phyloP scores from a whole-genome alignment of 2,888 invertebrate species.

The Tricholauxania praeusta region DNA sequence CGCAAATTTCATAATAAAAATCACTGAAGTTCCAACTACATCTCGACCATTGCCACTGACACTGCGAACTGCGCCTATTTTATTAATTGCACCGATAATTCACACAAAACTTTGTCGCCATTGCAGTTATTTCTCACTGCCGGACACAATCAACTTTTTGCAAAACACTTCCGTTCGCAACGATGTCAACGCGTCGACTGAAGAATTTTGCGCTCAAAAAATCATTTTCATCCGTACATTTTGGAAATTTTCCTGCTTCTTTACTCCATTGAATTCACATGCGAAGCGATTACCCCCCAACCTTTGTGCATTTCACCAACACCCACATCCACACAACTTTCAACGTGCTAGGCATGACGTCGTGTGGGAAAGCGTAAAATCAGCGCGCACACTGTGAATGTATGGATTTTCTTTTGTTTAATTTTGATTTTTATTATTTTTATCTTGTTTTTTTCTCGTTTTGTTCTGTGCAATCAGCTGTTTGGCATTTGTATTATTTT shows the following conservation, averaged over 20 bases:
- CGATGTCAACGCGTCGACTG: constrained; percentile 61
- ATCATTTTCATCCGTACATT: constrained; percentile 26
- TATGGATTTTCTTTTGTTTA: background rate
- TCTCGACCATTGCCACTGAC: no score
- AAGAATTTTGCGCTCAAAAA: constrained; percentile 41
- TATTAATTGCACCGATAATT: background rate
- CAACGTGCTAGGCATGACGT: constrained; percentile 9
- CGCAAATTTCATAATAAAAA: no score
- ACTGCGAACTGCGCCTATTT: no score
- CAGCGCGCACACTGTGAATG: background rate
- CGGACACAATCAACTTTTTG: background rate
- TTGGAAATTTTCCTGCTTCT: background rate
- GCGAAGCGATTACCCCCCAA: constrained; percentile 39
- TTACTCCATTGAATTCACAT: constrained; percentile 25
- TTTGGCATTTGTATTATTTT: constrained; percentile 2
- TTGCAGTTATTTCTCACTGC: constrained; percentile 6
- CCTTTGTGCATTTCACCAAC: background rate
- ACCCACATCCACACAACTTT: no score
- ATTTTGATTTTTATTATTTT: background rate
- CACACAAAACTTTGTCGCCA: background rate
- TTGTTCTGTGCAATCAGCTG: constrained; percentile 25
- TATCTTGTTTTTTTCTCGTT: constrained; percentile 3
- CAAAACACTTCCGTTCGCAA: constrained; percentile 52
- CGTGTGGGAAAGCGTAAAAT: constrained; percentile 25
- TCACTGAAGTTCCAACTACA: no score